phyloP scores from a whole-genome alignment of 2,113 vertebrate genomes.

The Myrmophylax atrothorax region DNA sequence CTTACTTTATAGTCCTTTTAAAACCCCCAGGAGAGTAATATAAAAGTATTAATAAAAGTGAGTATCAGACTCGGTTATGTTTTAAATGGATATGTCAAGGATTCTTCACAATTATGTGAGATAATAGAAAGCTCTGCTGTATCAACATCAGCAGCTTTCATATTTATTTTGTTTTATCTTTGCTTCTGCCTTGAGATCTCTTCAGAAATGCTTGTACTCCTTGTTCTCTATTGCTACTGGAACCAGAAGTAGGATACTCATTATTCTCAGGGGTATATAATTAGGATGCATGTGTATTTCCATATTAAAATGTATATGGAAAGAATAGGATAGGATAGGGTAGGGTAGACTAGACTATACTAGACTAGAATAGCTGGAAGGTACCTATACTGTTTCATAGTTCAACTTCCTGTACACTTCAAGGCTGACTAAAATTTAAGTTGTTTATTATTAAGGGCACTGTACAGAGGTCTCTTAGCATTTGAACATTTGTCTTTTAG shows the following conservation, averaged over 20 bases:
- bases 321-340: not conserved
- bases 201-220: not conserved
- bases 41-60: not conserved
- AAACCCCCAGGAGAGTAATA: not conserved
- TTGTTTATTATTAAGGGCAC: not conserved
- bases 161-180: not conserved
- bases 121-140: not conserved
- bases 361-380: not conserved
- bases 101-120: not conserved
- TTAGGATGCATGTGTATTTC: accelerated
- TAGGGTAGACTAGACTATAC: not conserved
- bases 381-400: not conserved
- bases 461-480: not conserved
- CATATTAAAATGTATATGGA: not conserved
- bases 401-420: not conserved
- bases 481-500: not conserved
- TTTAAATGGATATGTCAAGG: not conserved
- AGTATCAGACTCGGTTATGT: not conserved
- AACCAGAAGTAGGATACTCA: not conserved
- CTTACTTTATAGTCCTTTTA: not conserved
- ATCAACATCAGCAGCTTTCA: not conserved
- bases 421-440: not conserved
- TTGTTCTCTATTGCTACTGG: not conserved
- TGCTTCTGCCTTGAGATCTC: not conserved
- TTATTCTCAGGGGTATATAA: not conserved